These are phyloP conservation scores for Neodontobutis hainanensis DNA, from an alignment of 2,113 vertebrate species.

Conservation along the genomic window DNA sequence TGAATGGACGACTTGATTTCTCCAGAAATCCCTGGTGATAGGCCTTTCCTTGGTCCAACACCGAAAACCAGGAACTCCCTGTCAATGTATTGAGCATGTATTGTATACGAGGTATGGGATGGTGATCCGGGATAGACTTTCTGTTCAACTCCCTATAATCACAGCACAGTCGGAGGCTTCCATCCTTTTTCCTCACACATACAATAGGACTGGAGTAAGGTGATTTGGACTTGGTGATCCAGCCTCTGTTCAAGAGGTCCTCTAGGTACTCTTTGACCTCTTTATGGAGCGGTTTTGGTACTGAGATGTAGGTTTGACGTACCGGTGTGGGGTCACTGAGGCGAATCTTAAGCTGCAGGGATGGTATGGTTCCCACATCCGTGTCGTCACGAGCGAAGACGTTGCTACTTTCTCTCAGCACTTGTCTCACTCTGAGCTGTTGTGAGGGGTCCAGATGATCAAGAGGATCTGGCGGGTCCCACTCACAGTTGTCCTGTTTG, in stretches of 20 bases:
- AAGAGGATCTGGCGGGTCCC: background rate
- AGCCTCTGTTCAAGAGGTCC: too few relatives aligned
- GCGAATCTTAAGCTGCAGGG: background rate
- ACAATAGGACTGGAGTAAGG: too few relatives aligned
- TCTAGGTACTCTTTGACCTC: too few relatives aligned
- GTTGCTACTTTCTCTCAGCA: background rate
- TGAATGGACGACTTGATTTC: background rate
- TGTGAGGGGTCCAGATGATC: background rate
- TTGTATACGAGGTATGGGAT: too few relatives aligned
- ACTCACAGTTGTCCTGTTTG: too few relatives aligned
- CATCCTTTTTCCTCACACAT: too few relatives aligned
- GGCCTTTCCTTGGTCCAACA: conserved; percentile 10
- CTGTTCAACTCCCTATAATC: too few relatives aligned
- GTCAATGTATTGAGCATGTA: too few relatives aligned
- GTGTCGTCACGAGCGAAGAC: background rate
- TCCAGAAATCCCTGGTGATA: background rate
- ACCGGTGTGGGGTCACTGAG: background rate
- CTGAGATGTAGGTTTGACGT: background rate
- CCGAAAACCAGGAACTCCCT: conserved; percentile 7
- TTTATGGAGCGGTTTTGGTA: background rate
- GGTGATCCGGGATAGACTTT: too few relatives aligned
- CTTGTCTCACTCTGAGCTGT: background rate
- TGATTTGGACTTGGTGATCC: too few relatives aligned
- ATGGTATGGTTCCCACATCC: background rate
- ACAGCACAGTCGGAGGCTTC: too few relatives aligned